Evolutionary conservation across 2,797 vertebrate genomes (phyloP).

Genomic region (Parauchenoglanis ngamensis): DNA sequence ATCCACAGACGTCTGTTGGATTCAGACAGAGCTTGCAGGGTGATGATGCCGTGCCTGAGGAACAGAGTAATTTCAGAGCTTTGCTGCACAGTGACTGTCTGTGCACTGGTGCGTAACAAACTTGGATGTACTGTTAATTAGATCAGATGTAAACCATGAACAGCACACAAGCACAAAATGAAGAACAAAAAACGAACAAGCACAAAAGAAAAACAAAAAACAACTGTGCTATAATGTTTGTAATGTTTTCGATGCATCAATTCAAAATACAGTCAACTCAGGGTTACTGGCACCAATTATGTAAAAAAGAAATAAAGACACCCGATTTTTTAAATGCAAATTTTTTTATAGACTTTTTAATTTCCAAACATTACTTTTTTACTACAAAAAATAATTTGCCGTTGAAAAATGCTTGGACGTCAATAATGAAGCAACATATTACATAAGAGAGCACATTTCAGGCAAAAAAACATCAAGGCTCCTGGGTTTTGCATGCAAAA

Average conservation of each 20-base stretch:
- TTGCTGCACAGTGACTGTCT: neutral
- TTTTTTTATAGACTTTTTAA: too few species aligned
- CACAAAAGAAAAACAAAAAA: neutral
- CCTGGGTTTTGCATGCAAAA: too few species aligned
- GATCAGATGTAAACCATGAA: neutral
- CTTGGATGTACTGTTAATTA: neutral
- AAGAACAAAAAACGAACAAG: neutral
- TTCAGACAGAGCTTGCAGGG: slow-evolving; percentile 93
- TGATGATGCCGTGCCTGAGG: slow-evolving; percentile 92
- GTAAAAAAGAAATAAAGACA: too few species aligned
- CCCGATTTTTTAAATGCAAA: too few species aligned
- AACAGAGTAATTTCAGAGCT: slow-evolving; percentile 42
- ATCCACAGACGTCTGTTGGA: slow-evolving; percentile 95
- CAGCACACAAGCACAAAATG: neutral
- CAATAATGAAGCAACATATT: too few species aligned
- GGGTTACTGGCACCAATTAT: neutral
- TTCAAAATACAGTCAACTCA: neutral
- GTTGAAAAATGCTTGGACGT: too few species aligned
- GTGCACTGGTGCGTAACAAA: neutral
- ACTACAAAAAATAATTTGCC: too few species aligned
- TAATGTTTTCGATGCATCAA: neutral
- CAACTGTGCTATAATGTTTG: too few species aligned
- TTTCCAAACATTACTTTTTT: too few species aligned
- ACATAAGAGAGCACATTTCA: too few species aligned
- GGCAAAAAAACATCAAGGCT: too few species aligned